A percentile compares a stretch with the other conserved stretches of the same genome.
These are phyloP conservation scores for Zonitis immaculata DNA, from an alignment of 2,888 invertebrate species.

Conservation along the genomic window DNA sequence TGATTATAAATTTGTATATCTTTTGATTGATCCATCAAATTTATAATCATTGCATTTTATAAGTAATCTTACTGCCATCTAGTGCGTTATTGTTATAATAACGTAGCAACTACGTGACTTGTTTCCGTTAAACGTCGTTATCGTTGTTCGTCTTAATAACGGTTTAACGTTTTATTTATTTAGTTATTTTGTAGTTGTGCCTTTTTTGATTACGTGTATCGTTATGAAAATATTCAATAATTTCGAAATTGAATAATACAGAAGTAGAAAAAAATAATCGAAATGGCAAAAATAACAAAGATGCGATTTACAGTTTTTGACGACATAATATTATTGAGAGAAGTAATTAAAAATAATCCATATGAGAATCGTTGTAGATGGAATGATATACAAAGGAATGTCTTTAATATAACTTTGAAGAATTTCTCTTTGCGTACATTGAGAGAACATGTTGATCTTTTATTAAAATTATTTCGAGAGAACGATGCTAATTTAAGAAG, in stretches of 20 bases:
- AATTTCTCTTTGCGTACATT: not conserved
- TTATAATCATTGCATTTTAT: not conserved
- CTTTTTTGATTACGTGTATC: not conserved
- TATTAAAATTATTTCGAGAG: not conserved
- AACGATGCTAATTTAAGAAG: not conserved
- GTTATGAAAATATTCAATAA: no score
- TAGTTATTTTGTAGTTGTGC: not conserved
- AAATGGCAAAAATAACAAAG: not conserved
- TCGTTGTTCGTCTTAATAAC: not conserved
- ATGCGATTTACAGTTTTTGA: not conserved
- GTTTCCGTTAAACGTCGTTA: not conserved
- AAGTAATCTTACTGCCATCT: not conserved
- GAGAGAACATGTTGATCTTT: not conserved
- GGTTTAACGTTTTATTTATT: not conserved
- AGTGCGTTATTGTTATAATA: not conserved
- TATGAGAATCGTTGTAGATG: not conserved
- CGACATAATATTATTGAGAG: not conserved
- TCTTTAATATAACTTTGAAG: not conserved
- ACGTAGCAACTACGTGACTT: constrained; percentile 2
- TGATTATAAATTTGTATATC: not conserved
- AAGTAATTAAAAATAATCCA: not conserved
- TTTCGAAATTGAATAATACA: no score
- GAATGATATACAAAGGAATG: not conserved
- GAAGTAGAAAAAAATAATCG: no score
- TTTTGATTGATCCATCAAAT: not conserved